phyloP scores from a whole-genome alignment of 1,140 invertebrate species.

The Eubasilissa regina region DNA sequence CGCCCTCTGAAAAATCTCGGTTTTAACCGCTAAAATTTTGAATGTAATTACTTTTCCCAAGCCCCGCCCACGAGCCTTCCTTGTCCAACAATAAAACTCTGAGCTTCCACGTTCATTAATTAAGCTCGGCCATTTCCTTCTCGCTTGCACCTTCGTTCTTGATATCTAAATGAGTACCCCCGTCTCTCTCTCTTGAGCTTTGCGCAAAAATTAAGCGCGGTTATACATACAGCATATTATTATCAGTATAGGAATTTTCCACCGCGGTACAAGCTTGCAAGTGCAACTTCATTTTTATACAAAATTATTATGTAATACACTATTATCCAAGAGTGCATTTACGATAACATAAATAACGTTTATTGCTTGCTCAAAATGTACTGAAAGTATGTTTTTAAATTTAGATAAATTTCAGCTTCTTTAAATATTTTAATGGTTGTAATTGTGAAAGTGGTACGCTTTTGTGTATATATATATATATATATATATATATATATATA shows the following conservation, averaged over 20 bases:
- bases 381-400: constrained; percentile 53
- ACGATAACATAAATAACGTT: background rate
- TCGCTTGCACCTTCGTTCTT: constrained; percentile 64
- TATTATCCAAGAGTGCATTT: background rate
- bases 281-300: background rate
- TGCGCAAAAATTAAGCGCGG: constrained; percentile 72
- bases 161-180: constrained; percentile 70
- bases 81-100: constrained; percentile 70
- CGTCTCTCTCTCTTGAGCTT: constrained; percentile 70
- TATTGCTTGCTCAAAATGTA: background rate
- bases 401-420: constrained; percentile 57
- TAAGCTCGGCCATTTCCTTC: constrained; percentile 67
- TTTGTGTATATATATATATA: constrained; percentile 5
- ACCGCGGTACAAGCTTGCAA: constrained; percentile 44
- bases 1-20: constrained; percentile 18
- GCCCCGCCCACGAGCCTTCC: constrained; percentile 43
- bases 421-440: background rate
- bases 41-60: constrained; percentile 6
- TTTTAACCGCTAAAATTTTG: constrained; percentile 18
- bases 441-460: constrained; percentile 4
- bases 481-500: constrained; percentile 1
- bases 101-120: constrained; percentile 74
- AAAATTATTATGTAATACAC: constrained; percentile 19
- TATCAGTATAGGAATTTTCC: constrained; percentile 57
- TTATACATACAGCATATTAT: constrained; percentile 58